Evolutionary conservation across 1,140 invertebrate species (phyloP), one percentile per base, ranked within the genome.

Genomic region (Plutomurus gul): DNA sequence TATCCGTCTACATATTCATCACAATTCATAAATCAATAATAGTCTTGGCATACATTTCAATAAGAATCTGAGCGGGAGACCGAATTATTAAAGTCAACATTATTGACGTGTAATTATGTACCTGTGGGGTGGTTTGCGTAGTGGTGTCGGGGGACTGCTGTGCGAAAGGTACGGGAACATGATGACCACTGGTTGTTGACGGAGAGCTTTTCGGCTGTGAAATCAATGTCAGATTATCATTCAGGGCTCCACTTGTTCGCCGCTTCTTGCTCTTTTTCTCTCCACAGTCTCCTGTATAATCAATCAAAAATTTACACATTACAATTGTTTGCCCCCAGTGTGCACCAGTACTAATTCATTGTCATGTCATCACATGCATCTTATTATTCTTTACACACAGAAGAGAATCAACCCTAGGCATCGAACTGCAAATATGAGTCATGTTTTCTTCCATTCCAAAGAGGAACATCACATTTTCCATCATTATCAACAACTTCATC

Each of bases 81-180:
- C 49, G 20, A 11, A 65, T 11, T 18, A 79, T 39, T 43, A 18
- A 72, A 75, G 25, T 47, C n/a, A 27, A 30, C 36, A 33, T 5
- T 33, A 60, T 60, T 60, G 75, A 39, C 76, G 27, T 71, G 18
- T 39, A 70, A 77, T 36, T 77, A 76, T 4, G 20, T 74, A 83
- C 83, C 81, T 84, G 83, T 18, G 83, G 81, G 27, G 83, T 83
- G n/a, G n/a, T 65, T 79, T 84, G 83, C 37, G 83, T 84, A 11
- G 83, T 84, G 25, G 83, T 84, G 60, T 84, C 83, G 11, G 83
- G 83, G 18, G 74, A 77, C 51, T 84, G 83, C 71, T 84, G 83
- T 36, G 81, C 80, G 60, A 81, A 84, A 25, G 83, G 83, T 40
- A 84, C 79, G 11, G 81, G 60, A 46, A 84, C 78, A 77, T 79